These are phyloP conservation scores for Semibalanus balanoides DNA, from an alignment of 1,140 invertebrate species.

Conservation along the genomic window DNA sequence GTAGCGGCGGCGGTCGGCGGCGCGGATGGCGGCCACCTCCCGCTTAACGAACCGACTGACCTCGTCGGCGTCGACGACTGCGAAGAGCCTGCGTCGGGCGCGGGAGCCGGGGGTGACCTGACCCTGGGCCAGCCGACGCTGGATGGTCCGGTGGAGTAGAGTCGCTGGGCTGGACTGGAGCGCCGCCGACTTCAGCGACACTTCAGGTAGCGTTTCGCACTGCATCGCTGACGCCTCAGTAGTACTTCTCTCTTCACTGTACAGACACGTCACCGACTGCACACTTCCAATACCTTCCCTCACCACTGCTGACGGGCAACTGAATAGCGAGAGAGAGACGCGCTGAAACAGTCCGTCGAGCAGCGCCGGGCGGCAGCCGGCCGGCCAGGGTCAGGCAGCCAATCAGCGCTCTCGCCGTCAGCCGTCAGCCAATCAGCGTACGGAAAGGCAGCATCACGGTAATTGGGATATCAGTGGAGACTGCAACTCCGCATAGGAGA, in stretches of 20 bases:
- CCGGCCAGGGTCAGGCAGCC: too few relatives aligned
- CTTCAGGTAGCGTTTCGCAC: too few relatives aligned
- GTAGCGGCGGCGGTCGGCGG: constrained; percentile 33
- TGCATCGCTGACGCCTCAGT: too few relatives aligned
- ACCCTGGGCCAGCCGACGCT: neutral
- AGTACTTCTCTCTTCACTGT: too few relatives aligned
- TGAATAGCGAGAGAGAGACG: neutral
- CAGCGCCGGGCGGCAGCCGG: too few relatives aligned
- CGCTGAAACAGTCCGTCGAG: too few relatives aligned
- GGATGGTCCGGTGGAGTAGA: too few relatives aligned
- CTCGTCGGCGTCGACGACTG: constrained; percentile 24
- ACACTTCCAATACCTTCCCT: too few relatives aligned
- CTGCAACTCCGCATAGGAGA: too few relatives aligned
- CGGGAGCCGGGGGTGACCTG: neutral
- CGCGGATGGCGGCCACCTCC: constrained; percentile 31
- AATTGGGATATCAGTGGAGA: too few relatives aligned
- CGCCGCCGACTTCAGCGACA: too few relatives aligned
- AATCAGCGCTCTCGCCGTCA: neutral
- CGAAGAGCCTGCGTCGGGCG: neutral
- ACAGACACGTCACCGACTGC: neutral
- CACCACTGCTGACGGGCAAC: neutral
- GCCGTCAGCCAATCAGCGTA: neutral
- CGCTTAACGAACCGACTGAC: constrained; percentile 31
- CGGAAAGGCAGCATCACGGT: neutral
- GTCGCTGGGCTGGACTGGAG: too few relatives aligned